Evolutionary conservation across 2,797 vertebrate species (phyloP).

Genomic region (Pangasius mekongensis): DNA sequence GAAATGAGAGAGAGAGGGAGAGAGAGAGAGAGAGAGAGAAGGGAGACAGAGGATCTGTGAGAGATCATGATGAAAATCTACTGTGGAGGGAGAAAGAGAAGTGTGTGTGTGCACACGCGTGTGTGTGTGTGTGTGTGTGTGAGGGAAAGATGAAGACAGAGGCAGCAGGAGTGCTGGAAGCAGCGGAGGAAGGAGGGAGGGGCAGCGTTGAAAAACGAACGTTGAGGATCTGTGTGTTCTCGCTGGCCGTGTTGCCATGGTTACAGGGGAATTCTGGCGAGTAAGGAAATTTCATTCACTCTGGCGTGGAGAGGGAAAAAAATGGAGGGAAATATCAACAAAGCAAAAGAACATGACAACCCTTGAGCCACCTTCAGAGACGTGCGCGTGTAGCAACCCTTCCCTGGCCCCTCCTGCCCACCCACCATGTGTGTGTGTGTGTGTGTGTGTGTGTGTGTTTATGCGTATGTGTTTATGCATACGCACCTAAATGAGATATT

Average conservation of each 20-base stretch:
- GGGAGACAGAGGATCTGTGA: slow-evolving; percentile 36
- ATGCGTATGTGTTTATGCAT: slow-evolving; percentile 18
- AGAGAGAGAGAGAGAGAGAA: slow-evolving; percentile 18
- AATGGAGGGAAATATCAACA: slow-evolving; percentile 73
- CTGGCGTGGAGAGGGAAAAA: slow-evolving; percentile 65
- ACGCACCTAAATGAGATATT: neutral
- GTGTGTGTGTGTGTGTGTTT: slow-evolving; percentile 7
- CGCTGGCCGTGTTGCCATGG: slow-evolving; percentile 81
- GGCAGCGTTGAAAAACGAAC: slow-evolving; percentile 74
- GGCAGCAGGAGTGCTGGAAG: slow-evolving; percentile 49
- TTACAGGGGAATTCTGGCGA: slow-evolving; percentile 80
- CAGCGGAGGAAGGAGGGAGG: slow-evolving; percentile 53
- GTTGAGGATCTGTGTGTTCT: slow-evolving; percentile 81
- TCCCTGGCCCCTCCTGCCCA: neutral
- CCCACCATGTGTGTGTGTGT: slow-evolving; percentile 18
- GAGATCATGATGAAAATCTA: slow-evolving; percentile 55
- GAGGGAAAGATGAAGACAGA: slow-evolving; percentile 65
- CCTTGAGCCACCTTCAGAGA: slow-evolving; percentile 41
- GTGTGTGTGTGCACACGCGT: slow-evolving; percentile 14
- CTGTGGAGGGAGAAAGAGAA: slow-evolving; percentile 38
- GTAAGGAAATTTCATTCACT: slow-evolving; percentile 83
- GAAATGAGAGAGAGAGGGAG: neutral
- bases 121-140: slow-evolving; percentile 54
- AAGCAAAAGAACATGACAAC: slow-evolving; percentile 55
- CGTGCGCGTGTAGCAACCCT: slow-evolving; percentile 8